A percentile compares a stretch with the other conserved stretches of the same genome.
Evolutionary conservation across 2,888 invertebrate genomes (phyloP).

Genomic region (Seladonia tumulorum): DNA sequence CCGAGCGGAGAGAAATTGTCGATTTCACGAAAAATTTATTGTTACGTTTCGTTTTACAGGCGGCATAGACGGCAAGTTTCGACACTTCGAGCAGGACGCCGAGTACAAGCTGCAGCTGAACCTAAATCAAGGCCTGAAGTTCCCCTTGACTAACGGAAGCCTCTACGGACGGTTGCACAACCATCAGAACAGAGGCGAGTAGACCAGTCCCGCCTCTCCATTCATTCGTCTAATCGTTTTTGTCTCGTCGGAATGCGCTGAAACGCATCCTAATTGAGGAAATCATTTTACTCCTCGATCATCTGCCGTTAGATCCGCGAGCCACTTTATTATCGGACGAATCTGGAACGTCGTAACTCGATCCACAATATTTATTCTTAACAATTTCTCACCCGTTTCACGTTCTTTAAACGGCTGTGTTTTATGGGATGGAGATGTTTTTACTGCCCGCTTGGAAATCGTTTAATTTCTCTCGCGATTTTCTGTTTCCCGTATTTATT

Average conservation of each 20-base stretch:
- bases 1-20: constrained; percentile 11
- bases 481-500: background rate
- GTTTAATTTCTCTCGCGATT: background rate
- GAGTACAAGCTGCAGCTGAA: constrained; percentile 83
- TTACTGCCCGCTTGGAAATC: background rate
- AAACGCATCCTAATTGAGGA: background rate
- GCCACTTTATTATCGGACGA: background rate
- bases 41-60: constrained; percentile 78
- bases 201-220: background rate
- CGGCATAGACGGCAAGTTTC: constrained; percentile 87
- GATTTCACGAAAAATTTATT: constrained; percentile 46
- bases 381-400: background rate
- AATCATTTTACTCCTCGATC: background rate
- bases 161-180: constrained; percentile 86
- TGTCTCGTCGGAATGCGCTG: background rate
- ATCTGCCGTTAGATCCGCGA: background rate
- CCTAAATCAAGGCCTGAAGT: constrained; percentile 85
- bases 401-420: background rate
- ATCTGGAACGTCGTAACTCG: background rate
- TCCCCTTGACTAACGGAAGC: constrained; percentile 87
- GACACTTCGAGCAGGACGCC: constrained; percentile 85
- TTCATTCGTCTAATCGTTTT: constrained; percentile 1
- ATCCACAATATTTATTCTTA: background rate
- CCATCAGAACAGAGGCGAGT: constrained; percentile 79
- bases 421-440: background rate